phyloP scores from a whole-genome alignment of 2,113 vertebrate species.

The Apodemus sylvaticus region DNA sequence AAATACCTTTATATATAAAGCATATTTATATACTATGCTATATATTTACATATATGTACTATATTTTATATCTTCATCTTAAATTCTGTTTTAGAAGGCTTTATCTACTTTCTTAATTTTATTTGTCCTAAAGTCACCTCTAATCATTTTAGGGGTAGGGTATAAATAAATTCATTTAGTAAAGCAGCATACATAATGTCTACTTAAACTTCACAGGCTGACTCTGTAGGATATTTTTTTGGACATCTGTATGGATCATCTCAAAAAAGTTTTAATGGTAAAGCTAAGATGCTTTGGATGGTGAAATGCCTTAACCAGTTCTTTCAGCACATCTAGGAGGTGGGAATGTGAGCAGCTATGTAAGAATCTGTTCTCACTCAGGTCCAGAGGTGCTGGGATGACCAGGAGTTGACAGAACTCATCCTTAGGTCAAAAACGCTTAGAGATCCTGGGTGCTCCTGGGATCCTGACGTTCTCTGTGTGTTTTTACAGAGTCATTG shows the following conservation, averaged over 20 bases:
- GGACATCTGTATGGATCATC: background rate
- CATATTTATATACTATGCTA: background rate
- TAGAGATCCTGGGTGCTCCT: background rate
- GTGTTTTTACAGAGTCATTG: background rate
- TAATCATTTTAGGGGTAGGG: conserved; percentile 16
- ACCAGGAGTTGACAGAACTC: background rate
- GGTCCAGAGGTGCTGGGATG: background rate
- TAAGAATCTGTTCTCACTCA: background rate
- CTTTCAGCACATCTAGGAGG: background rate
- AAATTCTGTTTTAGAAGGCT: background rate
- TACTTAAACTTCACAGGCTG: background rate
- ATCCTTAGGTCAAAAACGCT: background rate
- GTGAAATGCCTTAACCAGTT: background rate
- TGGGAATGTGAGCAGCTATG: background rate
- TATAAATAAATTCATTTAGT: conserved; percentile 37
- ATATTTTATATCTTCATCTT: background rate
- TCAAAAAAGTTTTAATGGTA: background rate
- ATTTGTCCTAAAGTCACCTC: conserved; percentile 35
- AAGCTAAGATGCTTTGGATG: background rate
- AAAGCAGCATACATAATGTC: background rate
- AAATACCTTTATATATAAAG: too few species aligned
- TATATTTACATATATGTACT: background rate
- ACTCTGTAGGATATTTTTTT: background rate
- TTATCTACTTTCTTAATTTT: conserved; percentile 31
- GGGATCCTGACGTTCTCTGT: background rate